phyloP scores from a whole-genome alignment of 2,797 vertebrate genomes.

The Mormyrus hasselquistii region DNA sequence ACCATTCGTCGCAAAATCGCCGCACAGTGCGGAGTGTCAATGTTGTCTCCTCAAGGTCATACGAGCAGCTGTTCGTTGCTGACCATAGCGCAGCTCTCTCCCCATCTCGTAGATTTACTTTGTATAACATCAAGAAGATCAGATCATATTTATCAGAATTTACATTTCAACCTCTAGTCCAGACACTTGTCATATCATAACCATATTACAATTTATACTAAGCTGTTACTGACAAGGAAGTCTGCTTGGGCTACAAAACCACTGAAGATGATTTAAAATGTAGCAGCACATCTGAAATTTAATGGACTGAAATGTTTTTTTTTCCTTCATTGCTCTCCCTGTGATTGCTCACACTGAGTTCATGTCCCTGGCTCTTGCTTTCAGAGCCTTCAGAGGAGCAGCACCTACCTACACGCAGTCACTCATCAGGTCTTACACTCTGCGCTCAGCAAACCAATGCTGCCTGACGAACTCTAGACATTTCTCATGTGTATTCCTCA shows the following conservation, averaged over 20 bases:
- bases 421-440: not conserved
- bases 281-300: not conserved
- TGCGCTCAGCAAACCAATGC: not conserved
- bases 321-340: not conserved
- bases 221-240: not conserved
- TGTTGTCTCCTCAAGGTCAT: not conserved
- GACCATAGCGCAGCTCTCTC: not conserved
- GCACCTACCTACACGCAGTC: not conserved
- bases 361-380: not conserved
- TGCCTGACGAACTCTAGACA: not conserved
- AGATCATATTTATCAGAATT: not conserved
- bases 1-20: not conserved
- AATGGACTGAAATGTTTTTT: not conserved
- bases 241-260: not conserved
- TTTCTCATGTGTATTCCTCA: not conserved
- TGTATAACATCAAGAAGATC: not conserved
- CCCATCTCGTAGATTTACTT: not conserved
- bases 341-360: not conserved
- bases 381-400: not conserved
- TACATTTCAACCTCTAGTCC: not conserved
- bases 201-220: not conserved
- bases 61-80: not conserved
- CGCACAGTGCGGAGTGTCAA: not conserved
- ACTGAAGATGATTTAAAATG: not conserved
- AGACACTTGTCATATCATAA: not conserved